Conservation (phyloP, 2,113 vertebrate genomes). For the Tragulus kanchil region DNA sequence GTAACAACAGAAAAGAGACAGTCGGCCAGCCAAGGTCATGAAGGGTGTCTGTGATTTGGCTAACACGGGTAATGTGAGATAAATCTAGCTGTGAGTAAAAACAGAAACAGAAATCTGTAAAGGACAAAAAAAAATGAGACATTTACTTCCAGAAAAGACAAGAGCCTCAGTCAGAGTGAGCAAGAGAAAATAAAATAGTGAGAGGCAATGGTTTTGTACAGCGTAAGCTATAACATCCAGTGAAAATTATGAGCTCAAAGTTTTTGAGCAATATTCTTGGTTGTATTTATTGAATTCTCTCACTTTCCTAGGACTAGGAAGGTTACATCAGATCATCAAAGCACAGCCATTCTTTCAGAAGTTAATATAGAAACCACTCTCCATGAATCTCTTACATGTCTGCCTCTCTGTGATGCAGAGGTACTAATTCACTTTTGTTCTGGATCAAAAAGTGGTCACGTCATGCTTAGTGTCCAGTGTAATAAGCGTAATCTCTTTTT, state of each 20-base stretch:
- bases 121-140: neutral
- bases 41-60: neutral
- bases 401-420: neutral
- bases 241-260: slow-evolving; percentile 13
- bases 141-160: neutral
- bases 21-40: neutral
- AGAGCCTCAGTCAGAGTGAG: neutral
- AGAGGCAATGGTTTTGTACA: neutral
- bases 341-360: neutral
- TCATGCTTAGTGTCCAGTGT: neutral
- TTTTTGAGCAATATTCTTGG: neutral
- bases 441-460: neutral
- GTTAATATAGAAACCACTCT: neutral
- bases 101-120: neutral
- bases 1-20: neutral
- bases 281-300: neutral
- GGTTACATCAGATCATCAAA: neutral
- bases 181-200: neutral
- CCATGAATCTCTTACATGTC: neutral
- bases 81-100: neutral
- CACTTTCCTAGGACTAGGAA: neutral
- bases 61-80: neutral
- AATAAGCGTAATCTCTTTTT: neutral
- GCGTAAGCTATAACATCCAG: neutral
- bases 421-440: neutral